Evolutionary conservation across 2,113 vertebrate genomes (phyloP), one percentile per base, ranked within the genome.

Genomic region (Macrotis lagotis): DNA sequence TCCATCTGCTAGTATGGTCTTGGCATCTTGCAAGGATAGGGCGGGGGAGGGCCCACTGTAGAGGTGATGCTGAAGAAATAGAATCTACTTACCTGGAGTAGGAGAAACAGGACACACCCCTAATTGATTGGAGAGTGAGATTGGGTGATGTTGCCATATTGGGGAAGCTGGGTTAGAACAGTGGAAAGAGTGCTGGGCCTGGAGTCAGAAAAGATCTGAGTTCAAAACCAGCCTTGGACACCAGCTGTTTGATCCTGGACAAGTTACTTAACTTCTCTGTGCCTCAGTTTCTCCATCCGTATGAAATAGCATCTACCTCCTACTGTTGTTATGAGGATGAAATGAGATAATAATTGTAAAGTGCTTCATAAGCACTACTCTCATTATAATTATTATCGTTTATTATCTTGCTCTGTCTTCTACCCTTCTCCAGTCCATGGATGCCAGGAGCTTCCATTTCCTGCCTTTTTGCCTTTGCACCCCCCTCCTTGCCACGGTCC

Each of bases 341-440:
- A 37, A 74, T 74, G 66, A 74, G 66, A 74, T n/a, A 2, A 1
- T 3, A 66, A 37, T 16, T 66, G 31, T n/a, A 66, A n/a, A n/a
- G 31, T 14, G 16, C 66, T 22, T 44, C 22, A 37, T 74, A n/a
- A 74, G 37, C 6, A 22, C 66, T 44, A 4, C 8, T 44, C 14
- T 83, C 37, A 0, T 22, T 7, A n/a, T 74, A 22, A 44, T 44
- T 22, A 44, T 44, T 22, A 16, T 83, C 37, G 2, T 83, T 83
- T n/a, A n/a, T n/a, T n/a, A n/a, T n/a, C 96, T 93, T 96, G 96
- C 96, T 95, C 66, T 94, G 90, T 59, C 91, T 88, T 93, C 83
- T 66, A 91, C 31, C 91, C 93, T 1, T 0, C 66, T 89, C 66
- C 59, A 9, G 59, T 66, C 90, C 91, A 44, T 44, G 89, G 12